Evolutionary conservation across 1,140 invertebrate species (phyloP).

Genomic region (Myzus persicae): DNA sequence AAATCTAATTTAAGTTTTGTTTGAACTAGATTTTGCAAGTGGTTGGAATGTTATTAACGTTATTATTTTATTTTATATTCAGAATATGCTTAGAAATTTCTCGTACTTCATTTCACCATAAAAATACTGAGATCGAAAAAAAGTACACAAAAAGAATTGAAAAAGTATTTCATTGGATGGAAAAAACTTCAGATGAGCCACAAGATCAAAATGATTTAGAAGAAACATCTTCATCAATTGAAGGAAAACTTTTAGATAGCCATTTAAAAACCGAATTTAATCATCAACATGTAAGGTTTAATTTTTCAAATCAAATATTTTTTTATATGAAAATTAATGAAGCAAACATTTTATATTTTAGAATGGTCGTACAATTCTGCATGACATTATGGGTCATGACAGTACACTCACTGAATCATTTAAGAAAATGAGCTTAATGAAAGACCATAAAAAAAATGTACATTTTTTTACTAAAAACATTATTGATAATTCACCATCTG

Average conservation of each 20-base stretch:
- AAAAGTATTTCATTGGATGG: conserved; percentile 51
- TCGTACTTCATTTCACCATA: conserved; percentile 55
- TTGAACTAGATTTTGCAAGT: not conserved
- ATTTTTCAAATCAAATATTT: not conserved
- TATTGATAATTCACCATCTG: conserved; percentile 40
- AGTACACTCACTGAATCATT: conserved; percentile 42
- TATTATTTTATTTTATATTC: not conserved
- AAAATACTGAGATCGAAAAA: conserved; percentile 50
- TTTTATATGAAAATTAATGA: not conserved
- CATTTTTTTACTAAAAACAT: conserved; percentile 26
- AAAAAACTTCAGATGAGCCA: conserved; percentile 35
- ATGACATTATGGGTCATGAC: conserved; percentile 4
- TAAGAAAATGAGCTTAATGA: conserved; percentile 36
- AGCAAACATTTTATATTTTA: not conserved
- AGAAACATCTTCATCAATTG: conserved; percentile 52
- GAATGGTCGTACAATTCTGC: conserved; percentile 23
- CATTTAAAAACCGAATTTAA: conserved; percentile 32
- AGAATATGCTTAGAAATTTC: conserved; percentile 54
- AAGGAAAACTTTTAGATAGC: conserved; percentile 49
- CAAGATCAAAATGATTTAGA: conserved; percentile 54
- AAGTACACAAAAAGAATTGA: conserved; percentile 47
- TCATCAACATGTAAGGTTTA: conserved; percentile 9
- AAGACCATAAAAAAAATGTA: conserved; percentile 11
- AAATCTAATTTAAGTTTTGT: not conserved
- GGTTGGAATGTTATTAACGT: not conserved